Evolutionary conservation across 1,140 invertebrate genomes (phyloP).

Genomic region (Macrobrachium rosenbergii): DNA sequence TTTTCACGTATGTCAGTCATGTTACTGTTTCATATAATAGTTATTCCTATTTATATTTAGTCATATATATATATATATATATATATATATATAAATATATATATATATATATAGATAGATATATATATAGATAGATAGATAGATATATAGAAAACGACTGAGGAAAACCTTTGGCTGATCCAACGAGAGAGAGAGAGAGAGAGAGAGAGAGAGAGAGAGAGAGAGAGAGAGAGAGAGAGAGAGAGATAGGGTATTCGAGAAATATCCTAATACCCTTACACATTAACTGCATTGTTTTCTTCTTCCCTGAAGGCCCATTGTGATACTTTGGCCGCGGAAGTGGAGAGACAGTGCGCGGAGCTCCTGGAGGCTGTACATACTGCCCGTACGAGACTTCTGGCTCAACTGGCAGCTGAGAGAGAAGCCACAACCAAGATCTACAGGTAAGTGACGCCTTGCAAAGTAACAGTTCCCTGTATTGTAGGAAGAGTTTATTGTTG

Average conservation of each 20-base stretch:
- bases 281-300: not conserved
- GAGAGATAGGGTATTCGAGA: not conserved
- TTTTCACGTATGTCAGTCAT: too few relatives aligned
- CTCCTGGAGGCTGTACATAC: constrained; percentile 59
- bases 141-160: too few relatives aligned
- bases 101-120: too few relatives aligned
- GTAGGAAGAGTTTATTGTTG: too few relatives aligned
- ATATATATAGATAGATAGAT: too few relatives aligned
- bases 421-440: constrained; percentile 63
- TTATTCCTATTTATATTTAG: too few relatives aligned
- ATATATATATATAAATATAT: too few relatives aligned
- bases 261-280: not conserved
- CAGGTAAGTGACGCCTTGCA: constrained; percentile 33
- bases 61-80: too few relatives aligned
- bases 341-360: constrained; percentile 62
- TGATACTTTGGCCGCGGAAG: constrained; percentile 55
- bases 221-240: constrained; percentile 31
- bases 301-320: constrained; percentile 58
- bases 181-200: not conserved
- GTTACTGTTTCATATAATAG: too few relatives aligned
- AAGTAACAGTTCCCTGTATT: too few relatives aligned
- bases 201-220: not conserved
- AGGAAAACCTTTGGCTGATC: too few relatives aligned
- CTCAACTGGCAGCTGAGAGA: constrained; percentile 57
- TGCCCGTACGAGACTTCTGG: constrained; percentile 52